Evolutionary conservation across 2,797 vertebrate genomes (phyloP), one percentile per base, ranked within the genome.

Genomic region (Hippoglossus hippoglossus): DNA sequence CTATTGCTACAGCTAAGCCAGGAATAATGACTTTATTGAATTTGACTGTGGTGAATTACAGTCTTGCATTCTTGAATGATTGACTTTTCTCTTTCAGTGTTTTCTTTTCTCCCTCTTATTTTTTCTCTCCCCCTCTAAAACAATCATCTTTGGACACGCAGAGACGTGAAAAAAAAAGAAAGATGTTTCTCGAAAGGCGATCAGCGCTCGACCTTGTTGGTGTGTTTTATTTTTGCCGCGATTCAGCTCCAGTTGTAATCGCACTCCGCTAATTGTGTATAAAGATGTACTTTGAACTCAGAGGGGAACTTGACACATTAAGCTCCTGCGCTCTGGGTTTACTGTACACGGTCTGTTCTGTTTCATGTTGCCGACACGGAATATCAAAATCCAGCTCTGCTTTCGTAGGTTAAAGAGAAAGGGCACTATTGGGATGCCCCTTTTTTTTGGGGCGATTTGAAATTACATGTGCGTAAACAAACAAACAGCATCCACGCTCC

Each of bases 1-100:
- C 76, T 82, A 77, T 73, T 80, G 82, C 86, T 79, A 72, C 86
- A 74, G 76, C 79, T 87, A 89, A 91, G 89, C 89, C 80, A 70
- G 79, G 80, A 92, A 87, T 90, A 93, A 88, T 85, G 86, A 88
- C 89, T 91, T 94, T 92, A 93, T 94, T 92, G 89, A 93, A 90
- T 92, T 93, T 91, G 89, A 91, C 89, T 93, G 89, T 78, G 87
- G 80, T 87, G 87, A 79, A 87, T 92, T 89, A 91, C 71, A 76
- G 72, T 89, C 81, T 72, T 89, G 78, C 90, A 92, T 93, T 93
- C 85, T 93, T 89, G 69, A 86, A 81, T 91, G 89, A 93, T 90
- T 91, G 87, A 91, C 84, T 93, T 90, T 83, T 91, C 86, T 87
- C 81, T 86, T 91, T 90, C 75, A 88, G 75, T 87, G 85, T 90